Base-by-base conservation (phyloP, 2,888 invertebrate species). In the Cataglyphis altisquamis region DNA sequence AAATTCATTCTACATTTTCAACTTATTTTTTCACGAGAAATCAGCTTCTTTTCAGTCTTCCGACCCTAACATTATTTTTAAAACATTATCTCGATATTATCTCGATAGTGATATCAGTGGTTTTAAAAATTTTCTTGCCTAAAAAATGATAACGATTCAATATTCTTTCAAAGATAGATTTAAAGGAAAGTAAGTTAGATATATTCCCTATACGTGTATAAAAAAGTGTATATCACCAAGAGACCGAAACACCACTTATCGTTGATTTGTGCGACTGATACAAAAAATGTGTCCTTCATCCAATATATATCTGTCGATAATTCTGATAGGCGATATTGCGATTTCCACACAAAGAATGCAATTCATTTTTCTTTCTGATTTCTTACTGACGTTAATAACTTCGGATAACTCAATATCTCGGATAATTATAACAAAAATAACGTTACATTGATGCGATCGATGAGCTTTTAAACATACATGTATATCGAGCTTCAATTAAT, bases 211-310 rank as follows among this genome's bases (percentile, higher is more conserved):
- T 21, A 15, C 3, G 15, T 18, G 29, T n/a, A 48, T 48, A 25
- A 52, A 36, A 72, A 8, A 2, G 0, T 52, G 48, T 52, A 18
- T n/a, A 55, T 75, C 25, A 63, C 32, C 63, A 32, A 45, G 32
- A 41, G 36, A 25, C 45, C 39, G 36, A 64, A 64, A 29, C 52
- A 39, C 5, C n/a, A 5, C 21, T 63, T 75, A 75, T 66, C 64
- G 25, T 66, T 66, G 25, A 39, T 55, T 39, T 48, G 15, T 45
- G 45, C 32, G 29, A 41, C 12, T 52, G 36, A 64, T 64, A 39
- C 15, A 36, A 66, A 52, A n/a, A 29, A 75, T 21, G 18, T 25
- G 55, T 8, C 21, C 9, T 15, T 21, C 36, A 12, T 25, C 12
- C 6, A 36, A 75, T 32, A 41, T 15, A 18, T 15, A 18, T 32